Percentiles rank a stretch among this genome's conserved stretches.
phyloP scores from a whole-genome alignment of 2,113 vertebrate genomes.

The mouse (Mus musculus) region GRCm39 chr8:118043501-118044000 shows the following conservation, averaged over 20 bases:
- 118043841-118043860: neutral
- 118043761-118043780: neutral
- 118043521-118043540: neutral
- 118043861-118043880: neutral
- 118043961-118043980: neutral
- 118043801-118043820: neutral
- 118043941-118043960: rapidly evolving
- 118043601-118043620: neutral
- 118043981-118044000: rapidly evolving
- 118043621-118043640: neutral
- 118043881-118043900: rapidly evolving
- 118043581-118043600: neutral
- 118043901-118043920: neutral
- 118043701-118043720: neutral
- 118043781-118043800: neutral
- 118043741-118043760: neutral
- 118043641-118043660: neutral
- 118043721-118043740: neutral
- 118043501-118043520: neutral
- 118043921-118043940: neutral
- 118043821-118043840: neutral
- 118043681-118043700: neutral
- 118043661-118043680: neutral
- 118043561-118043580: neutral
- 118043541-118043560: neutral